Base-by-base conservation (phyloP, 2,888 invertebrate species). In the Lasioglossum villosulum region DNA sequence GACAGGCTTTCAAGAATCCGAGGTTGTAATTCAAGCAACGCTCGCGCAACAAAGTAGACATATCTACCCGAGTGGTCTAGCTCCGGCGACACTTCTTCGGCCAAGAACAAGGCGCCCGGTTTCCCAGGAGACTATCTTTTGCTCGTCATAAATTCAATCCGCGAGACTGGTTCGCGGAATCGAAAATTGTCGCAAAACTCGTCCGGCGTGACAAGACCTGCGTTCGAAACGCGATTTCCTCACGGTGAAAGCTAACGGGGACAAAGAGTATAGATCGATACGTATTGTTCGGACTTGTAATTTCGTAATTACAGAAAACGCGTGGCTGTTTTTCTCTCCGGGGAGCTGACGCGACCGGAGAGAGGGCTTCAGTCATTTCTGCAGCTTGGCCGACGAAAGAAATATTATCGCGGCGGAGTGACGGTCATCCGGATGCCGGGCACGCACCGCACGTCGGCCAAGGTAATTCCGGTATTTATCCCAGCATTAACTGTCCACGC, bases 381-480 rank as follows among this genome's bases (percentile, higher is more conserved):
- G 1, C 59, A 16, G 27, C 14, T 59, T 70, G 37, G 27, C 52
- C 78, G 30, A 23, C 30, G 45, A 66, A 56, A 48, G 75, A 78
- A 82, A 82, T 80, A 75, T 82, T 75, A 70, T 82, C 75, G 66
- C 42, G 45, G 16, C 6, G 78, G 34, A 45, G 42, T 27, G 37
- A 6, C 23, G n/a, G 27, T 66, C 70, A 84, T 81, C 77, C 78
- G 77, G 79, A 86, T 82, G 82, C 84, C 27, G 70, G 78, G 84
- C 86, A 85, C 87, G 83, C 82, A 84, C 84, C 77, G 63, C 75
- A 73, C 86, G 77, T 83, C 83, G 52, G 59, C 74, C 78, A 52
- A 78, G 75, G 78, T 80, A 82, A 84, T 88, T 82, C 79, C 81
- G 77, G 75, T 83, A 88, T 83, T 88, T 88, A 86, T 80, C 52